Base-by-base conservation (phyloP, 2,113 vertebrate species). In the Cromileptes altivelis region DNA sequence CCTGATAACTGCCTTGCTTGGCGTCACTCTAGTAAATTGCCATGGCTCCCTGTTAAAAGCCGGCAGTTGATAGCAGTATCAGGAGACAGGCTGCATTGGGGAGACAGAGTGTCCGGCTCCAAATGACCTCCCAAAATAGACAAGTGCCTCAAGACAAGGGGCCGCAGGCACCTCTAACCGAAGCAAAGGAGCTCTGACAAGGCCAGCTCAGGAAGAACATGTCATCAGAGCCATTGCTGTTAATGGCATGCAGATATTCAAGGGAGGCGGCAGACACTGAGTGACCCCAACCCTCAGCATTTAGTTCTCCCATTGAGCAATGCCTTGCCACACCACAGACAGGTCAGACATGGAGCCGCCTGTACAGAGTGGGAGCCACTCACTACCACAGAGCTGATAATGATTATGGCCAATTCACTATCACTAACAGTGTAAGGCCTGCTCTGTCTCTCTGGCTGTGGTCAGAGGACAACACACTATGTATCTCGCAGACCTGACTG, bases 21-120 rank as follows among this genome's bases (percentile, higher is more conserved):
- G 96, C 97, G 96, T 97, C 97, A 95, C 95, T 94, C 94, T 95
- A 92, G 94, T 94, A 94, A 95, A 95, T 93, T 90, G 94, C 93
- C 86, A 70, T 93, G 94, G 89, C 96, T 97, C 96, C 95, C 90
- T 94, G 93, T 94, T 94, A 95, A 95, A 95, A 95, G 95, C 94
- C 89, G 92, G 92, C 92, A 91, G 95, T 53, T 95, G 94, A 96
- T 97, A 96, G 95, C 93, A 52, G 95, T 97, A 96, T 97, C 96
- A 96, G 97, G 89, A 95, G 95, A 96, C 94, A 95, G 94, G 92
- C 93, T 90, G 87, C 88, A 55, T 90, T 89, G 90, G 91, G 91
- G 92, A 94, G 95, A 95, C 95, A 92, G 81, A 80, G 90, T 82
- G 94, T 94, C 94, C 94, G 88, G 94, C 94, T 93, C 95, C 90